Base-by-base conservation (phyloP, 1,140 invertebrate genomes). In the Forficula auricularia region DNA sequence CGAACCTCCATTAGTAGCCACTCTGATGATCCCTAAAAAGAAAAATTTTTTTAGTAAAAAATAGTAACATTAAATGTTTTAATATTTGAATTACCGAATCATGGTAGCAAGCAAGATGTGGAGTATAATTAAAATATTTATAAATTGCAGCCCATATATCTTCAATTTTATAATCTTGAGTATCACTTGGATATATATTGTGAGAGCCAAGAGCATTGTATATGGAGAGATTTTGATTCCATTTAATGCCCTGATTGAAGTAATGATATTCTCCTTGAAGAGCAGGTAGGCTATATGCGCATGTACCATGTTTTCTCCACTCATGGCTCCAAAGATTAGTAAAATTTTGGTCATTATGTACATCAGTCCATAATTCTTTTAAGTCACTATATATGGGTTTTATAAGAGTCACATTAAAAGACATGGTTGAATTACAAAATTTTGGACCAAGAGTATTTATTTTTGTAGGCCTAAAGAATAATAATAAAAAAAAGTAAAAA, bases 241-340 rank as follows among this genome's bases (percentile, higher is more conserved):
- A 75, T 10, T 68, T 53, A 2, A 87, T 52, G 0, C 77, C 82
- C 47, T 72, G 62, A 1, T 58, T 52, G 48, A 87, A 87, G 55
- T 84, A 88, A 53, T 82, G 82, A 0, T 67, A 52, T 53, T 85
- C 75, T 4, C 63, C 70, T 49, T 75, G 66, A 1, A 87, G 54
- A 6, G 52, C 35, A n/a, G 70, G 58, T 2, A 84, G 45, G 6
- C 55, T 50, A 0, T 71, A 63, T 12, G 82, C 79, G 54, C 84
- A 88, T 0, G 82, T 83, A 0, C 83, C 84, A 57, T 89, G 84
- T 54, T 87, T 89, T 1, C 65, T 56, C 83, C 83, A 89, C 57
- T 87, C 84, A 46, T 89, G 82, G 45, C 72, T 63, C 84, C 83
- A 88, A 6, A 88, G 66, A 54, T 81, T 71, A 19, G 33, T 27